Base-by-base conservation (phyloP, 2,888 invertebrate species). In the Athripsodes cinereus region DNA sequence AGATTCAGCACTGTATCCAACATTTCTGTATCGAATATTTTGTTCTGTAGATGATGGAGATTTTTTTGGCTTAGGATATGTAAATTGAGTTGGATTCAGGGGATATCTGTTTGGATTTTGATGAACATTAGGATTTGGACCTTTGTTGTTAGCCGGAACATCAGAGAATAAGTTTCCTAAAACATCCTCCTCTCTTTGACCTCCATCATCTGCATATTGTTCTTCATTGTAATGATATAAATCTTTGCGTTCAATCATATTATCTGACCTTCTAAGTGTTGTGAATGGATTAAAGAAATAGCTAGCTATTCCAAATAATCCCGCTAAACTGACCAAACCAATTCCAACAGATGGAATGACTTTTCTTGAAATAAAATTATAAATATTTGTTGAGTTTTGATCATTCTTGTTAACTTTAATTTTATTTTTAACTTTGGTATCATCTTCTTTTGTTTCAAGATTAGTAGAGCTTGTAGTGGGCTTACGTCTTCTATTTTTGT, bases 281-380 rank as follows among this genome's bases (percentile, higher is more conserved):
- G 85, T 78, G 63, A 89, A 88, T 2, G 90, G 89, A 73, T 88
- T 88, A 19, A 89, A 73, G 69, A 89, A 86, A 65, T 89, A 87
- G 55, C 88, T 86, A 31, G 90, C 90, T 34, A 90, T 70, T 1
- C 90, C 90, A 1, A 87, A 86, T 40, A 87, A 80, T 60, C 89
- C 82, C 60, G 89, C 85, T 46, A 90, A 71, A 1, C 90, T 89
- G 11, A 89, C 82, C 19, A 90, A 73, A 65, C 90, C 88, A 0
- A 89, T 86, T 1, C 90, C 89, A 19, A 90, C 87, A 26, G 87
- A 87, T 0, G 90, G 89, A 86, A 90, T 88, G 0, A 90, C 86
- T 75, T 90, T 89, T 65, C 89, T 78, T 2, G 88, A 87, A 44
- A 90, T 72, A 66, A 87, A 90, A 66, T 87, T 89, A 67, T 89